Evolutionary conservation across 1,140 invertebrate species (phyloP), one percentile per base, ranked within the genome.

Genomic region (Drosophila murphyi): DNA sequence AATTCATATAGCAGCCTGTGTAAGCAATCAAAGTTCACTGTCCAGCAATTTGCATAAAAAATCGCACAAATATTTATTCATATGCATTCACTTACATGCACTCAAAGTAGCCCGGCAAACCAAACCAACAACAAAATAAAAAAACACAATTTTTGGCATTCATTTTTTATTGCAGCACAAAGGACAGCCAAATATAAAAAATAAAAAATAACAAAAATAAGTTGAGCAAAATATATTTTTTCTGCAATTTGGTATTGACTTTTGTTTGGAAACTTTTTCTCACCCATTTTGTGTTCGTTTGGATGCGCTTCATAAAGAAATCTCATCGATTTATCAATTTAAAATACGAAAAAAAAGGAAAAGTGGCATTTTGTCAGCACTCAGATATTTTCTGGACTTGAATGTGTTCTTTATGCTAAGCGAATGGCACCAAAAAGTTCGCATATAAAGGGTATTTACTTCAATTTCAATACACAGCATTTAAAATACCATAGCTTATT

Each of bases 11-110:
- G 32, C 32, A 48, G 43, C 54, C 45, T 37, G 35, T 28, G 4
- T 34, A 10, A n/a, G 50, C 43, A 55, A 69, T 57, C 45, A 47
- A 55, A 72, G 32, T 55, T n/a, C 5, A 35, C 47, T 55, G 68
- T 52, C 51, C 48, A 72, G 48, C 43, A 37, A 76, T 64, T 57
- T 52, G n/a, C 76, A 72, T 83, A 63, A 80, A 85, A 80, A 63
- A 69, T 73, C 34, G 28, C 52, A 67, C 55, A 67, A 70, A 77
- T 63, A 77, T 83, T 73, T 83, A 83, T 80, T 85, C 74, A 85
- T 76, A 83, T 78, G 76, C 76, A 80, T 76, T 80, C 57, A 72
- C 61, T 80, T 76, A 63, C 80, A 60, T 76, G 76, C 76, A 80
- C 72, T 75, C 72, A 82, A 76, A 69, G 32, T 61, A 20, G 47